Conservation (phyloP, 2,113 vertebrate genomes). For the Electrona antarctica region DNA sequence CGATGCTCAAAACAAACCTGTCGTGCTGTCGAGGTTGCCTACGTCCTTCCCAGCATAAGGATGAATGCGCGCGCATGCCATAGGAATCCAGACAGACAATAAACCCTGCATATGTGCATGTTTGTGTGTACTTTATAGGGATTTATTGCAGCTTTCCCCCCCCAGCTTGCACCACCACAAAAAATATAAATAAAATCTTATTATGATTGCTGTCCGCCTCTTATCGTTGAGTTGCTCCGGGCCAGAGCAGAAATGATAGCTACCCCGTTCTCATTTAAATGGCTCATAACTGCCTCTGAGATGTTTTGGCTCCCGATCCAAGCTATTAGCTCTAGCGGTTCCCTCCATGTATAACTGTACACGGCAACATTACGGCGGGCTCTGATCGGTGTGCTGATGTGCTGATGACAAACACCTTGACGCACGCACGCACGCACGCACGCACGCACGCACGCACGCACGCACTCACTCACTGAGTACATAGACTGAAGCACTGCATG, state of each 20-base stretch:
- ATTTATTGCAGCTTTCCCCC: background rate
- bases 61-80: no score
- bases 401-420: slow-evolving; percentile 18
- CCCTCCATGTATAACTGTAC: slow-evolving; percentile 20
- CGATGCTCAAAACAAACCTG: no score
- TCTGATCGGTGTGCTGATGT: slow-evolving; percentile 35
- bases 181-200: background rate
- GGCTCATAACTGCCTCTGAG: slow-evolving; percentile 39
- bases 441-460: background rate
- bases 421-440: background rate
- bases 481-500: no score
- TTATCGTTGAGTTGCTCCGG: background rate
- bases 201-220: slow-evolving; percentile 7
- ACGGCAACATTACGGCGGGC: slow-evolving; percentile 30
- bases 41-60: no score
- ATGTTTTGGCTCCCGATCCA: slow-evolving; percentile 43
- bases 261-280: slow-evolving; percentile 50
- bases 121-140: background rate
- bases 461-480: no score
- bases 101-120: background rate
- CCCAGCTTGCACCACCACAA: background rate
- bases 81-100: background rate
- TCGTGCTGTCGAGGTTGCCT: no score
- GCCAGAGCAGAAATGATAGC: slow-evolving; percentile 17
- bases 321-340: slow-evolving; percentile 24